Percentiles rank a stretch among this genome's conserved stretches.
Conservation (phyloP, 2,113 vertebrate species). For the Nesogale talazaci region DNA sequence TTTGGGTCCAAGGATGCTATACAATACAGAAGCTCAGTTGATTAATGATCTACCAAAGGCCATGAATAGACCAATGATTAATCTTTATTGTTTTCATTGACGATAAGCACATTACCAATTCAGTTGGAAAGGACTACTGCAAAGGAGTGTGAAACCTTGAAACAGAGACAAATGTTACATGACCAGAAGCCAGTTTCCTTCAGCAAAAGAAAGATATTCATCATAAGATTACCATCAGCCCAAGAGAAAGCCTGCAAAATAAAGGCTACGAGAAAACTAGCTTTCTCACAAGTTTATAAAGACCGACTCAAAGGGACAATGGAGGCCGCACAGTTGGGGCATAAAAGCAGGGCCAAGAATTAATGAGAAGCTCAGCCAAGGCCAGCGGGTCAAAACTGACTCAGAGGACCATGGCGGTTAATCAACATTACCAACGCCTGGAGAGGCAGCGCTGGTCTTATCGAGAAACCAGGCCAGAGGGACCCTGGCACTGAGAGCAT, state of each 20-base stretch:
- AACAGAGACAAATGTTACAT: conserved; percentile 78
- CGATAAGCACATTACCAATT: conserved; percentile 76
- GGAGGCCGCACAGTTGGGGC: conserved; percentile 2
- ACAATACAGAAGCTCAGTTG: conserved; percentile 75
- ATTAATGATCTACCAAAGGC: conserved; percentile 84
- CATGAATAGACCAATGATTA: conserved; percentile 74
- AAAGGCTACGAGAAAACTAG: conserved; percentile 59
- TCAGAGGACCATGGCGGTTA: neutral
- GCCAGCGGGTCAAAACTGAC: conserved; percentile 52
- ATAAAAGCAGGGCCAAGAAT: conserved; percentile 56
- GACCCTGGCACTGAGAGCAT: neutral
- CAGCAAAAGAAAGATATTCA: conserved; percentile 80
- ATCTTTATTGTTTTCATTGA: conserved; percentile 79
- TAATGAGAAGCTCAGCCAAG: conserved; percentile 54
- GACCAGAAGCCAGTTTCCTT: conserved; percentile 77
- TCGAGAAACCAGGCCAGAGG: neutral
- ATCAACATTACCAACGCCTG: conserved; percentile 8
- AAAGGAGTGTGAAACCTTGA: conserved; percentile 79
- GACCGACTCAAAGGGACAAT: conserved; percentile 53
- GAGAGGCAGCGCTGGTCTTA: conserved; percentile 12
- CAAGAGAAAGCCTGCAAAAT: conserved; percentile 74
- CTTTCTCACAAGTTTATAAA: conserved; percentile 75
- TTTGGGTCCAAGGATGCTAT: conserved; percentile 72
- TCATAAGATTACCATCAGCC: conserved; percentile 74
- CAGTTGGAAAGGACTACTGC: conserved; percentile 76